These are phyloP conservation scores for Drosophila kepulauana DNA, from an alignment of 1,140 invertebrate genomes.

Conservation along the genomic window DNA sequence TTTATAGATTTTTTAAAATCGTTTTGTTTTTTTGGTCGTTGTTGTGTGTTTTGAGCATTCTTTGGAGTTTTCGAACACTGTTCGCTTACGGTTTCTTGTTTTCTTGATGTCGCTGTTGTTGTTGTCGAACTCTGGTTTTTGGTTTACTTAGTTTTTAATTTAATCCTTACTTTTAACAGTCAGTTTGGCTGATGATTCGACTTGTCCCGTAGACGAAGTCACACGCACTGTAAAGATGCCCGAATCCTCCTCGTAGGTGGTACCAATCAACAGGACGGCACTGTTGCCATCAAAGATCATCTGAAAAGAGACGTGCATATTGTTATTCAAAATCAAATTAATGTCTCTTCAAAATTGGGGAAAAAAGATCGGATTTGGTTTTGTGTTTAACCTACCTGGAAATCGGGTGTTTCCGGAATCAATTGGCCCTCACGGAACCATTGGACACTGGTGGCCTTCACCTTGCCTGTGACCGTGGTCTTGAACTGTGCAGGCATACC, in stretches of 20 bases:
- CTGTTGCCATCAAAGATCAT: slow-evolving; percentile 96
- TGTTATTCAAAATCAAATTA: neutral
- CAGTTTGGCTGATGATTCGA: slow-evolving; percentile 96
- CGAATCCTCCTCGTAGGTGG: slow-evolving; percentile 97
- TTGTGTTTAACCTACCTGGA: slow-evolving; percentile 89
- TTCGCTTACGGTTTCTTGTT: slow-evolving; percentile 66
- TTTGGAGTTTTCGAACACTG: slow-evolving; percentile 74
- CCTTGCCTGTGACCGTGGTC: slow-evolving; percentile 92
- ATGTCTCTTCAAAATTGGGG: neutral
- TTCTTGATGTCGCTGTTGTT: slow-evolving; percentile 32
- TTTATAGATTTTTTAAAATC: slow-evolving; percentile 29
- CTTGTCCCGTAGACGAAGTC: slow-evolving; percentile 95
- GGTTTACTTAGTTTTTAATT: slow-evolving; percentile 85
- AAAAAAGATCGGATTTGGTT: neutral
- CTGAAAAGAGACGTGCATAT: slow-evolving; percentile 85
- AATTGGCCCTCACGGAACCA: slow-evolving; percentile 96
- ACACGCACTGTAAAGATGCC: slow-evolving; percentile 96
- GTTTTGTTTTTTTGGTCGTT: slow-evolving; percentile 39
- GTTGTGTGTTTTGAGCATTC: slow-evolving; percentile 71
- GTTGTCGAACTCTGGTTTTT: slow-evolving; percentile 74
- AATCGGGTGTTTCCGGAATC: slow-evolving; percentile 95
- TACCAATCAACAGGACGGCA: slow-evolving; percentile 95
- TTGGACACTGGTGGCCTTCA: slow-evolving; percentile 90
- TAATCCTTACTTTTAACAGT: slow-evolving; percentile 99
- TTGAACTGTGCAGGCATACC: slow-evolving; percentile 95